These are phyloP conservation scores for Mylabris sibirica DNA, from an alignment of 2,888 invertebrate genomes.

Conservation along the genomic window DNA sequence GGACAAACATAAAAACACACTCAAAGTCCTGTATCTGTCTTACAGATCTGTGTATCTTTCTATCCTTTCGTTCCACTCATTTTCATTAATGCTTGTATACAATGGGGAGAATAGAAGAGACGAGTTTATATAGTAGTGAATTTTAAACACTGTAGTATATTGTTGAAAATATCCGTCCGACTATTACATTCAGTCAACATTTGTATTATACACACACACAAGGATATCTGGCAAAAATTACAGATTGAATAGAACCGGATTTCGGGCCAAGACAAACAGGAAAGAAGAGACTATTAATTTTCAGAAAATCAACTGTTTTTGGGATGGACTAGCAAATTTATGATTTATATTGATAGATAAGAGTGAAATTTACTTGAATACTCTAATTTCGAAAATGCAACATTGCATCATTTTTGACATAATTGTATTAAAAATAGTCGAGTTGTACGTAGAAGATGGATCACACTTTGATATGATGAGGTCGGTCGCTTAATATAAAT, in stretches of 20 bases:
- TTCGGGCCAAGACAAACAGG: not conserved
- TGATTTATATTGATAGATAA: not conserved
- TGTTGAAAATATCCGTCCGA: constrained; percentile 28
- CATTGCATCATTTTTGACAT: constrained; percentile 37
- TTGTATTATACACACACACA: constrained; percentile 43
- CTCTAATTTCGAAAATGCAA: constrained; percentile 23
- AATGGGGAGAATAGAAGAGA: constrained; percentile 30
- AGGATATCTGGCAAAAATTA: constrained; percentile 43
- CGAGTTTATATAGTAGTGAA: not conserved
- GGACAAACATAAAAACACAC: constrained; percentile 59
- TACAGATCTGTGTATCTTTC: constrained; percentile 36
- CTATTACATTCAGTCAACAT: constrained; percentile 29
- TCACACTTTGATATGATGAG: constrained; percentile 58
- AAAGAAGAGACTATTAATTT: too few species aligned
- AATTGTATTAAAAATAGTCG: constrained; percentile 37
- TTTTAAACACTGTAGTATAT: constrained; percentile 23
- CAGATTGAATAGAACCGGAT: constrained; percentile 32
- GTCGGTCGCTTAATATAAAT: constrained; percentile 52
- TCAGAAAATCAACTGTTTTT: too few species aligned
- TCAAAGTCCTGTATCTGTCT: constrained; percentile 53
- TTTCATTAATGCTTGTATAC: constrained; percentile 57
- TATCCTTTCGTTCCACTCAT: constrained; percentile 52
- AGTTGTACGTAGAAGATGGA: constrained; percentile 53
- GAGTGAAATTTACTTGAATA: not conserved
- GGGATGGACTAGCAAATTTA: not conserved